Base-by-base conservation (phyloP, 2,113 vertebrate genomes). In the Chlorodrepanis virens region DNA sequence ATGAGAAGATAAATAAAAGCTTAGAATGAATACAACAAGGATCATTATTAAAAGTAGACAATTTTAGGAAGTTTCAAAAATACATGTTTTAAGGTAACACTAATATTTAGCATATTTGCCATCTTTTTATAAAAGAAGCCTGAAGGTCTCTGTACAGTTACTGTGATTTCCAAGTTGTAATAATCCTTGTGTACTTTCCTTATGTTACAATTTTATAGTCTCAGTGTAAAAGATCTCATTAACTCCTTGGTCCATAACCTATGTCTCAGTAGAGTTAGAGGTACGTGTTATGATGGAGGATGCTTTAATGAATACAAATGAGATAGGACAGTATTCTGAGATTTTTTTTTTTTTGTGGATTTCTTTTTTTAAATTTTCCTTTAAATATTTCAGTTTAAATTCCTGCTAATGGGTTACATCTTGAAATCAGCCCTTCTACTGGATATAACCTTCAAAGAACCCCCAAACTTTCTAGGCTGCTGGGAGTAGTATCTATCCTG, bases 221-320 rank as follows among this genome's bases (percentile, higher is more conserved):
- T 49, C 12, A 21, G 27, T 39, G 31, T 54, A 70, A 78, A 61
- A 27, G 1, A 52, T n/a, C 11, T 88, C 25, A 76, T 64, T 83
- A 65, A 3, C 24, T 79, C 24, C 5, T 25, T 64, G 23, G 21
- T 47, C 35, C 83, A 2, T 72, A 59, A 82, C 3, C 44, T 71
- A 8, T n/a, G 72, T 31, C 12, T 45, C 22, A 49, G n/a, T 19
- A 84, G 24, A 77, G 28, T 39, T 6, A 37, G 23, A 56, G 18
- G 7, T 7, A 59, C 2, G 6, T 24, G 5, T 33, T 33, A 37
- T 25, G 20, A 61, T 14, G 23, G 22, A 25, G 24, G 0, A 2
- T 50, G 12, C 19, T 70, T 85, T 90, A 49, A 79, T 20, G 13
- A 57, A 14, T 19, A 37, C 9, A 37, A 24, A 14, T 52, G 53